Conservation (phyloP, 35 echinoderm and acorn worm species). For the Holothuria glaberrima region DNA sequence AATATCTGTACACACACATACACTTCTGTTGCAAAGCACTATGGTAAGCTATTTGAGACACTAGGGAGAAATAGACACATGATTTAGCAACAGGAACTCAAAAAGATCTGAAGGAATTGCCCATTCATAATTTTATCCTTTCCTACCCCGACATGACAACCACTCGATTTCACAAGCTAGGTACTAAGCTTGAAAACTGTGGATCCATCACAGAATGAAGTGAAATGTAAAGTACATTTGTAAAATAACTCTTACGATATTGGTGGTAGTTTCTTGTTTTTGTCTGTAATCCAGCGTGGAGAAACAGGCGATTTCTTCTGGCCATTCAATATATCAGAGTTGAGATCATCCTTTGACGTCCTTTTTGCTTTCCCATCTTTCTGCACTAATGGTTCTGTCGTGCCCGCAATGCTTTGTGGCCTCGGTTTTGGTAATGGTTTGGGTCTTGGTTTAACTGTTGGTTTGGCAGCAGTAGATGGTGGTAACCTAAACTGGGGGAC, state of each 20-base stretch:
- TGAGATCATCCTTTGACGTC: conserved; percentile 36
- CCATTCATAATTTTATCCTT: too few relatives aligned
- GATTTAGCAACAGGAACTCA: too few relatives aligned
- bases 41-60: too few relatives aligned
- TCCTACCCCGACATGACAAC: too few relatives aligned
- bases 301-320: neutral
- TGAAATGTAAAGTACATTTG: too few relatives aligned
- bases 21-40: too few relatives aligned
- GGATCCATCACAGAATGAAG: too few relatives aligned
- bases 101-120: too few relatives aligned
- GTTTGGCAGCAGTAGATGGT: conserved; percentile 17
- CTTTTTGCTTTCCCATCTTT: neutral
- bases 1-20: too few relatives aligned
- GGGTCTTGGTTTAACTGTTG: neutral
- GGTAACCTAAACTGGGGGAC: conserved; percentile 26
- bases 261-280: conserved; percentile 42
- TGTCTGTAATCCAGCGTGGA: conserved; percentile 29
- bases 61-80: too few relatives aligned
- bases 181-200: too few relatives aligned
- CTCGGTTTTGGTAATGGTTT: conserved; percentile 37
- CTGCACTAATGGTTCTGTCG: neutral
- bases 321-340: conserved; percentile 30
- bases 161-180: too few relatives aligned
- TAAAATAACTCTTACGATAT: conserved; percentile 36
- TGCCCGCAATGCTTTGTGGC: conserved; percentile 20